Evolutionary conservation across 1,140 invertebrate genomes (phyloP).

Genomic region (Drosophila obscura): DNA sequence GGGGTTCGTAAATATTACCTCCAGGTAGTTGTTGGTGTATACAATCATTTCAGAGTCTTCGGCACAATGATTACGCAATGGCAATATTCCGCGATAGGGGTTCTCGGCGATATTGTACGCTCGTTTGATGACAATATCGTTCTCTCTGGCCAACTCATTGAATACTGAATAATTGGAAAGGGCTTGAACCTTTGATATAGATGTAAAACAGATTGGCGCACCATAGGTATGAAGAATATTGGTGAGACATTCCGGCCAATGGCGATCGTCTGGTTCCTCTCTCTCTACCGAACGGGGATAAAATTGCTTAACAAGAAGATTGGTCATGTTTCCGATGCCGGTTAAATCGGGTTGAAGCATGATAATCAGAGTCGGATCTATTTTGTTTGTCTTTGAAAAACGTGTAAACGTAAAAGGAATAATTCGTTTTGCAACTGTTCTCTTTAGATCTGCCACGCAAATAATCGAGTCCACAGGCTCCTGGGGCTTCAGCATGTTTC

Average conservation of each 20-base stretch:
- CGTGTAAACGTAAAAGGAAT: slow-evolving; percentile 18
- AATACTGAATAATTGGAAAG: slow-evolving; percentile 31
- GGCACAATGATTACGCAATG: slow-evolving; percentile 29
- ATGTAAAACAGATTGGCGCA: slow-evolving; percentile 58
- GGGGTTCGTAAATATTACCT: slow-evolving; percentile 38
- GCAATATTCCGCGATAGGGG: slow-evolving; percentile 60
- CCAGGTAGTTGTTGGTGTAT: slow-evolving; percentile 57
- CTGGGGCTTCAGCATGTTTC: slow-evolving; percentile 6
- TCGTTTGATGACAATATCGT: slow-evolving; percentile 13
- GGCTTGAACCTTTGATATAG: slow-evolving; percentile 15
- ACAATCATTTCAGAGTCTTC: slow-evolving; percentile 38
- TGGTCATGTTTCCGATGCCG: not conserved
- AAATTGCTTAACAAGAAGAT: slow-evolving; percentile 14
- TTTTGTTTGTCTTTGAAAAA: not conserved
- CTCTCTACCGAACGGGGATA: not conserved
- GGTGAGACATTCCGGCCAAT: slow-evolving; percentile 31
- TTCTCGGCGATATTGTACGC: slow-evolving; percentile 34
- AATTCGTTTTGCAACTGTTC: slow-evolving; percentile 25
- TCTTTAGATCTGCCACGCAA: not conserved
- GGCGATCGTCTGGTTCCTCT: not conserved
- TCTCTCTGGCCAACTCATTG: slow-evolving; percentile 4
- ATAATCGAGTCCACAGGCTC: not conserved
- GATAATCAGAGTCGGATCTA: slow-evolving; percentile 48
- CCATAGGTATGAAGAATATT: slow-evolving; percentile 19
- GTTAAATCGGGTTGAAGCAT: slow-evolving; percentile 51